Evolutionary conservation across 64 coral and sea anemone genomes (phyloP), one percentile per base, ranked within the genome.

Genomic region (Stichodactyla mertensii): DNA sequence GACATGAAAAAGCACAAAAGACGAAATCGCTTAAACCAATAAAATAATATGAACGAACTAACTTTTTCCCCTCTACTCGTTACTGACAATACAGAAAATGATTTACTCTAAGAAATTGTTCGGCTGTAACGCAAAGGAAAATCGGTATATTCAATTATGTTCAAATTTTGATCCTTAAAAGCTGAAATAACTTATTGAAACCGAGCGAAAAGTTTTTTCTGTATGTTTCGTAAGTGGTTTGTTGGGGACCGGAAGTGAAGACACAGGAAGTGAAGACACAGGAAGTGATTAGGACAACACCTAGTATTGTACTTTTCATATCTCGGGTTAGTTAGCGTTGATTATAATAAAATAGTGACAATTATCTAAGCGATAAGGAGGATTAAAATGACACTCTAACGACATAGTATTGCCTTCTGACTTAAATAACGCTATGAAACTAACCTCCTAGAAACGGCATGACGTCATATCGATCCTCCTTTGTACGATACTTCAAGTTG

Each of bases 251-350:
- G 16, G 36, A 62, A 62, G 60, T 62, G 60, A 62, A 18, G 60
- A 62, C 13, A 61, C 59, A 4, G 62, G 62, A 66, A 66, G 18
- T 66, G 62, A 66, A 20, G 62, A 66, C 5, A 66, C 18, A 18
- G 62, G 62, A 66, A 66, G 62, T 66, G 62, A 66, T 66, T 66
- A 66, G 62, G 19, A 66, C 62, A 66, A 66, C 62, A 66, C 62
- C 62, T 66, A 66, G 18, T 45, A 66, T 66, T 22, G 62, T 66
- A 22, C 20, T 6, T 45, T 45, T 66, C 19, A n/a, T 22, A 66
- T 6, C 62, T 66, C 20, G 18, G 18, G 36, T 45, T 45, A 45
- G 36, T 22, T 20, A 66, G 62, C 19, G 62, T 6, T 66, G 62
- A 66, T 66, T 22, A 6, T 66, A 66, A 9, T 45, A 45, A 45